Evolutionary conservation across 2,888 invertebrate species (phyloP), one percentile per base, ranked within the genome.

Genomic region (Hetaerina titia): DNA sequence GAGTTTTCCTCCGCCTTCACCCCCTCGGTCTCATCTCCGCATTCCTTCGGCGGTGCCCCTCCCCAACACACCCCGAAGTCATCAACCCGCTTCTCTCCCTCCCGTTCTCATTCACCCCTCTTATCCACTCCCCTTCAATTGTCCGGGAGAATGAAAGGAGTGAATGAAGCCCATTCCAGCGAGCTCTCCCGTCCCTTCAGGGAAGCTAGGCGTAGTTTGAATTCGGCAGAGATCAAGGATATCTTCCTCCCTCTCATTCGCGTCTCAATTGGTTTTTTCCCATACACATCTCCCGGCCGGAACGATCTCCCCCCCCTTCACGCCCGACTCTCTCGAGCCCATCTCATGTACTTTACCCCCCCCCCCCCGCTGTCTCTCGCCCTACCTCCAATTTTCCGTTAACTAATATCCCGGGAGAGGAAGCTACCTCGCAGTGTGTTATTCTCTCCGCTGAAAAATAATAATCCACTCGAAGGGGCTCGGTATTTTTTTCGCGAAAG

Each of bases 331-430:
- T 45, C 45, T 45, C 45, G 4, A 45, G 45, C 45, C 45, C 45
- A 2, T 31, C 81, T 81, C 25, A 31, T 81, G 45, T 45, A 1
- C 45, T 45, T 45, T 22, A 60, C 60, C 2, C 17, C 17, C 60
- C 17, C 0, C 5, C 60, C 6, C 11, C 60, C 17, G 60, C 60
- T 17, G 11, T 60, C 60, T 60, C 60, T 15, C 60, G 17, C 60
- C 60, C 60, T 17, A 4, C 15, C 31, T 25, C 31, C 81, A 81
- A 81, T 81, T 81, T 81, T 81, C 81, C 81, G 31, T 81, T 31
- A 81, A 81, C 11, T 81, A 81, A 31, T 81, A 81, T n/a, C 81
- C 81, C 81, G 81, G 31, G 81, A 81, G 25, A 31, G 31, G 81
- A 81, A 9, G 31, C 9, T 9, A 31, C 81, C 81, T 81, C 13